Percentiles rank a stretch among this genome's conserved stretches.
Evolutionary conservation across 2,797 vertebrate species (phyloP).

Genomic region (Microchirus variegatus): DNA sequence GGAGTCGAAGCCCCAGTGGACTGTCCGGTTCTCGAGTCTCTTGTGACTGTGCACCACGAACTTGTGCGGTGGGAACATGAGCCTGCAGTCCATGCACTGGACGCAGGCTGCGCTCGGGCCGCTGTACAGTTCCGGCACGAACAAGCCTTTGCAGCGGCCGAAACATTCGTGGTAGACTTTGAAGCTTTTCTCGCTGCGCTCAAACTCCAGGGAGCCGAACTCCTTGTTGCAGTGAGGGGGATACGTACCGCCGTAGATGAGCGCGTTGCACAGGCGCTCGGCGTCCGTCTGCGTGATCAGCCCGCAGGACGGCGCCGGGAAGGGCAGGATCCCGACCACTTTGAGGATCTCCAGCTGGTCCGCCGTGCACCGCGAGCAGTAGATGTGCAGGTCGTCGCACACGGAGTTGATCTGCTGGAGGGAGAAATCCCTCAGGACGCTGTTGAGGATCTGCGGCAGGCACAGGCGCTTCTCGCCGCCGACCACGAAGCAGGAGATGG

Average conservation of each 20-base stretch:
- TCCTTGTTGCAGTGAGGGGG: conserved; percentile 79
- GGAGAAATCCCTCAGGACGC: conserved; percentile 94
- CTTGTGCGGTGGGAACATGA: conserved; percentile 94
- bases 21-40: conserved; percentile 95
- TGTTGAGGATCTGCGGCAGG: conserved; percentile 97
- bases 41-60: conserved; percentile 98
- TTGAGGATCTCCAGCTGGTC: conserved; percentile 98
- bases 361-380: conserved; percentile 95
- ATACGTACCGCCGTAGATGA: conserved; percentile 89
- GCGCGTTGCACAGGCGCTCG: conserved; percentile 95
- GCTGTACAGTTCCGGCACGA: conserved; percentile 91
- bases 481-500: conserved; percentile 96
- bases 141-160: conserved; percentile 94
- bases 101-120: conserved; percentile 91
- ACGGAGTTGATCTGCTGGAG: conserved; percentile 98
- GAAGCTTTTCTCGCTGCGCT: conserved; percentile 91
- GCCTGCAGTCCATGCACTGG: conserved; percentile 95
- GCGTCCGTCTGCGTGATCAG: conserved; percentile 96
- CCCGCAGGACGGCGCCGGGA: conserved; percentile 95
- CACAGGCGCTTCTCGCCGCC: conserved; percentile 97
- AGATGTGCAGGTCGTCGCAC: conserved; percentile 96
- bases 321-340: conserved; percentile 94
- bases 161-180: conserved; percentile 96
- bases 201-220: conserved; percentile 84
- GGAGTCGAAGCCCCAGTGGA: conserved; percentile 98